phyloP scores from a whole-genome alignment of 1,140 invertebrate genomes.

The Pseudomyrmex flavicornis region DNA sequence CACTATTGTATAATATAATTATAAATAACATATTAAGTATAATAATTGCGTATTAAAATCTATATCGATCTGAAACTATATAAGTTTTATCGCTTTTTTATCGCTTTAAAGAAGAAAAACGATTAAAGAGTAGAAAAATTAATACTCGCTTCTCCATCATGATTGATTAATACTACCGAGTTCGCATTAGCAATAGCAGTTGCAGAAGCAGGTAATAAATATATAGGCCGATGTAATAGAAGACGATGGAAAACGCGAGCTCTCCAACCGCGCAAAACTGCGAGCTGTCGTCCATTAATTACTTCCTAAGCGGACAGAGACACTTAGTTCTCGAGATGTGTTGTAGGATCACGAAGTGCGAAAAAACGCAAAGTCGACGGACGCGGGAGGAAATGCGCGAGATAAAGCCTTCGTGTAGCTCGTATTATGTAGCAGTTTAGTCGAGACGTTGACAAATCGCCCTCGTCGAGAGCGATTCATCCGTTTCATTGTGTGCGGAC shows the following conservation, averaged over 20 bases:
- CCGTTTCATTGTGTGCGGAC: conserved; percentile 55
- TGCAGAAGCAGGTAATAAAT: conserved; percentile 48
- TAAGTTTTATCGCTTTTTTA: background rate
- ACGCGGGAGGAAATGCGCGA: conserved; percentile 49
- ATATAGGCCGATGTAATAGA: conserved; percentile 44
- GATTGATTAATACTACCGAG: conserved; percentile 34
- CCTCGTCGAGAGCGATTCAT: conserved; percentile 49
- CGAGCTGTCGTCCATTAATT: conserved; percentile 56
- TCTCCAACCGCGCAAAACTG: conserved; percentile 50
- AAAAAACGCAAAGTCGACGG: conserved; percentile 55
- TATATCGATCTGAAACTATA: background rate
- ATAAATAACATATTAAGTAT: too few species aligned
- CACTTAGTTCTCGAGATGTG: conserved; percentile 60
- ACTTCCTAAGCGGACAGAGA: conserved; percentile 59
- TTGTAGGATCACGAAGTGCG: conserved; percentile 52
- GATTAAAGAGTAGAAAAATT: conserved; percentile 10
- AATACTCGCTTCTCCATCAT: conserved; percentile 24
- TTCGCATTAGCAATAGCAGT: conserved; percentile 24
- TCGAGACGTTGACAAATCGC: conserved; percentile 65
- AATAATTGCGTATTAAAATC: background rate
- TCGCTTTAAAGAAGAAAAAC: background rate
- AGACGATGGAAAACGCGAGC: conserved; percentile 51
- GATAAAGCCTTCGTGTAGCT: conserved; percentile 58
- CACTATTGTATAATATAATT: too few species aligned
- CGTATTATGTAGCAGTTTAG: conserved; percentile 60